Evolutionary conservation across 2,888 invertebrate genomes (phyloP).

Genomic region (Dasysyrphus tricinctus): DNA sequence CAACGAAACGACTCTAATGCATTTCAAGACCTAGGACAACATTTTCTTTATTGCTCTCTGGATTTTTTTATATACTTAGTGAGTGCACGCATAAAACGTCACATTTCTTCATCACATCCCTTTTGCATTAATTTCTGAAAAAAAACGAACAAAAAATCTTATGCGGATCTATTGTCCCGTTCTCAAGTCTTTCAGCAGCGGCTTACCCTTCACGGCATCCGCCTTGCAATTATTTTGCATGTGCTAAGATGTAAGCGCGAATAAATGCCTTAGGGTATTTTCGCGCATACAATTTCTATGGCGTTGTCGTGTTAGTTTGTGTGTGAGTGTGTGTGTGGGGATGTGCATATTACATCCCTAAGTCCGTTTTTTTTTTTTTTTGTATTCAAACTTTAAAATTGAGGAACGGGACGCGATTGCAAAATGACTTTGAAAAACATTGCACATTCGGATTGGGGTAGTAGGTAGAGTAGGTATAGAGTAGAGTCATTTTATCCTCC

Average conservation of each 20-base stretch:
- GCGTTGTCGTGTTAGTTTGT: not conserved
- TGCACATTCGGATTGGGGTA: constrained; percentile 29
- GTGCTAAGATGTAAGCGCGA: constrained; percentile 71
- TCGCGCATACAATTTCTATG: constrained; percentile 64
- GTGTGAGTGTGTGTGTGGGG: not conserved
- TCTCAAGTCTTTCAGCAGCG: constrained; percentile 15
- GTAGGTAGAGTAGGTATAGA: not conserved
- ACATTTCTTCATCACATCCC: constrained; percentile 32
- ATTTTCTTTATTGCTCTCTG: constrained; percentile 30
- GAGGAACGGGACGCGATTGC: constrained; percentile 42
- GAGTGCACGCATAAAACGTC: constrained; percentile 49
- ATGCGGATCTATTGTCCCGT: constrained; percentile 69
- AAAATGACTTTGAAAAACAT: constrained; percentile 61
- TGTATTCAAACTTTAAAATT: not conserved
- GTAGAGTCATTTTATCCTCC: not conserved
- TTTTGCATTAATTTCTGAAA: constrained; percentile 37
- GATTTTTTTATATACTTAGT: constrained; percentile 18
- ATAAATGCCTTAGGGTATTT: constrained; percentile 73
- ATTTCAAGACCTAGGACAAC: constrained; percentile 69
- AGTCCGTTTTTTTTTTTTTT: constrained; percentile 33
- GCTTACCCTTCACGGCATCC: constrained; percentile 72
- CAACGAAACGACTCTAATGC: constrained; percentile 20
- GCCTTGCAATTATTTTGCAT: constrained; percentile 72
- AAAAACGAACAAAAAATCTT: constrained; percentile 43
- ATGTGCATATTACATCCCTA: constrained; percentile 53